Evolutionary conservation across 2,888 invertebrate species (phyloP).

Genomic region (Blastobasis adustella): DNA sequence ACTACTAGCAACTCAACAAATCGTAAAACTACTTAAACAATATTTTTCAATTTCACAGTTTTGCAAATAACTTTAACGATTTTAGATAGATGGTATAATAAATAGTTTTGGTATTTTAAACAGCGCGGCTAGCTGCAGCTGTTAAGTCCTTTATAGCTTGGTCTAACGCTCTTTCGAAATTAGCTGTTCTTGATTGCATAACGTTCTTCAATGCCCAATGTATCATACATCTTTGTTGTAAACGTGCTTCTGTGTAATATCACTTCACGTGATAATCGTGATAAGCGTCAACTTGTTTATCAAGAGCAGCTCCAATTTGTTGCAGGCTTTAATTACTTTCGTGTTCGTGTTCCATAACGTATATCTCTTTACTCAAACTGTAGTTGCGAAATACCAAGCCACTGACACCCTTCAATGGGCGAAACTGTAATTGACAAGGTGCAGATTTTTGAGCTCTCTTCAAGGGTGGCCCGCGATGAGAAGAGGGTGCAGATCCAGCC

Average conservation of each 20-base stretch:
- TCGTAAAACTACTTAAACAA: too few relatives aligned
- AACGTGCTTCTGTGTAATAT: slow-evolving; percentile 82
- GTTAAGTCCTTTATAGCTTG: slow-evolving; percentile 90
- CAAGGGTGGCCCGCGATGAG: slow-evolving; percentile 5
- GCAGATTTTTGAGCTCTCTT: slow-evolving; percentile 34
- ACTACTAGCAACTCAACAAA: too few relatives aligned
- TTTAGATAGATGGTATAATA: too few relatives aligned
- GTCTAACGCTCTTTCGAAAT: slow-evolving; percentile 89
- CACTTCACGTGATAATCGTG: slow-evolving; percentile 88
- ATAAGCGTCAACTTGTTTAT: slow-evolving; percentile 79
- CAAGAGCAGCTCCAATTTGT: slow-evolving; percentile 74
- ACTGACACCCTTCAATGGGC: slow-evolving; percentile 89
- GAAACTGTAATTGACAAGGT: slow-evolving; percentile 77
- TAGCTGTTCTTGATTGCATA: slow-evolving; percentile 83
- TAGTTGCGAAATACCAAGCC: slow-evolving; percentile 86
- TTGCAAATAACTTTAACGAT: too few relatives aligned
- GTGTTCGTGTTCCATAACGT: slow-evolving; percentile 91
- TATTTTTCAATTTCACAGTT: too few relatives aligned
- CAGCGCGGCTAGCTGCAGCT: slow-evolving; percentile 75
- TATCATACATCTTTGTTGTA: slow-evolving; percentile 95
- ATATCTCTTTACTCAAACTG: slow-evolving; percentile 93
- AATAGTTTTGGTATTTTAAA: too few relatives aligned
- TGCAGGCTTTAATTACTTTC: slow-evolving; percentile 80
- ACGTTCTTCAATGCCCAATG: slow-evolving; percentile 92
- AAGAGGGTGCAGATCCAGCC: too few relatives aligned